phyloP scores from a whole-genome alignment of 92 coral and sea anemone species.

The Plumapathes pennacea region DNA sequence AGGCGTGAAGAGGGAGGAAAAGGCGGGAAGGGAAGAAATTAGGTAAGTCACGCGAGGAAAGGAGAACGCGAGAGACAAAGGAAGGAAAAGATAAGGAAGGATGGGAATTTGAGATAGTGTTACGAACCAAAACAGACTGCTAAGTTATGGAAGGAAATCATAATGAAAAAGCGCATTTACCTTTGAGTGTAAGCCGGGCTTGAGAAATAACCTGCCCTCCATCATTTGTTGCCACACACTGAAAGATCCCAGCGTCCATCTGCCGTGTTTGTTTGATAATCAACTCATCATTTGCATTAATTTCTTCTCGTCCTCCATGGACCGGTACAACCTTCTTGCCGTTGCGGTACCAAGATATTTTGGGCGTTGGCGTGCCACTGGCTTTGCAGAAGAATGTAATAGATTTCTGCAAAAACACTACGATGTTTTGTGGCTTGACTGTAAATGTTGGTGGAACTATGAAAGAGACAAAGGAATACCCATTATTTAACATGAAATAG shows the following conservation, averaged over 20 bases:
- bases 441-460: slow-evolving; percentile 68
- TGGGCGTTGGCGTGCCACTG: slow-evolving; percentile 68
- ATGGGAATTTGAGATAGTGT: no score
- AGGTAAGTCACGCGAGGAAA: no score
- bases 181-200: slow-evolving; percentile 49
- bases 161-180: slow-evolving; percentile 27
- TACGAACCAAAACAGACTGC: no score
- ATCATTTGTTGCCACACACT: slow-evolving; percentile 83
- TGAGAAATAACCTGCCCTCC: slow-evolving; percentile 71
- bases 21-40: no score
- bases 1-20: no score
- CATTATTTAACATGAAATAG: no score
- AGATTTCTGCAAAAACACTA: slow-evolving; percentile 44
- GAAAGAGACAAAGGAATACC: not conserved
- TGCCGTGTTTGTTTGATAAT: slow-evolving; percentile 53
- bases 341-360: slow-evolving; percentile 83
- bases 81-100: no score
- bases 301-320: slow-evolving; percentile 24
- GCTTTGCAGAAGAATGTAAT: slow-evolving; percentile 66
- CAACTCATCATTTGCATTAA: slow-evolving; percentile 60
- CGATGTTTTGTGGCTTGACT: slow-evolving; percentile 39
- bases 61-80: no score
- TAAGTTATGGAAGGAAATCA: no score
- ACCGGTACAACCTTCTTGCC: slow-evolving; percentile 56
- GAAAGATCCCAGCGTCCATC: slow-evolving; percentile 77